phyloP scores from a whole-genome alignment of 2,888 invertebrate genomes.

The Atethmia centrago region DNA sequence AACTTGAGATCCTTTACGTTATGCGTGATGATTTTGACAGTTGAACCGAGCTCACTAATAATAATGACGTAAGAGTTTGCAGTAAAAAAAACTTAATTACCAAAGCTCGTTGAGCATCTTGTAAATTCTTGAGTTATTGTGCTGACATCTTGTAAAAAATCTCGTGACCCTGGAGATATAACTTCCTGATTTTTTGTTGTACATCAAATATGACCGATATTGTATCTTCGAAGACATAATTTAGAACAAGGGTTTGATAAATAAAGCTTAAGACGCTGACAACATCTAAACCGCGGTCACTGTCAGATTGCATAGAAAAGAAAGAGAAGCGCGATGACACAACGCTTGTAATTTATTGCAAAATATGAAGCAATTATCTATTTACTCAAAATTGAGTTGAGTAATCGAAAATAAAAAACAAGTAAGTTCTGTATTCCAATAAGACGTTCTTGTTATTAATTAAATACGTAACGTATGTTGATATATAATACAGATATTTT shows the following conservation, averaged over 20 bases:
- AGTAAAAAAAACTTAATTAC: conserved; percentile 16
- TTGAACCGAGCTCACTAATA: conserved; percentile 15
- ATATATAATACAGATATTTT: too few species aligned
- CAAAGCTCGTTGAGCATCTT: background rate
- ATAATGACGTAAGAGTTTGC: background rate
- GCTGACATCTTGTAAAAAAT: conserved; percentile 34
- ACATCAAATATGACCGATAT: background rate
- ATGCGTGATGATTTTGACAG: conserved; percentile 22
- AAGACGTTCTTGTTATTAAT: too few species aligned
- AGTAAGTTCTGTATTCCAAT: too few species aligned
- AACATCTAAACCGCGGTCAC: too few species aligned
- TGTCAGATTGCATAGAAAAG: too few species aligned
- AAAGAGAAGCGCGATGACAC: too few species aligned
- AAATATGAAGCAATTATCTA: too few species aligned
- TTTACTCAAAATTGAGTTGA: too few species aligned
- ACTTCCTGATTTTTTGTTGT: conserved; percentile 16
- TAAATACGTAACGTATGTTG: too few species aligned
- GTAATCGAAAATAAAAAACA: too few species aligned
- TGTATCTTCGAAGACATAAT: background rate
- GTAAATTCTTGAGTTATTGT: conserved; percentile 27
- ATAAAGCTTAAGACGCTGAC: conserved; percentile 6
- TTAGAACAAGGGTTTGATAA: background rate
- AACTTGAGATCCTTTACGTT: conserved; percentile 23
- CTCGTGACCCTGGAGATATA: conserved; percentile 26
- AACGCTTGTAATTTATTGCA: too few species aligned